Conservation (phyloP, 2,888 invertebrate genomes). For the Leucophenga maculata region DNA sequence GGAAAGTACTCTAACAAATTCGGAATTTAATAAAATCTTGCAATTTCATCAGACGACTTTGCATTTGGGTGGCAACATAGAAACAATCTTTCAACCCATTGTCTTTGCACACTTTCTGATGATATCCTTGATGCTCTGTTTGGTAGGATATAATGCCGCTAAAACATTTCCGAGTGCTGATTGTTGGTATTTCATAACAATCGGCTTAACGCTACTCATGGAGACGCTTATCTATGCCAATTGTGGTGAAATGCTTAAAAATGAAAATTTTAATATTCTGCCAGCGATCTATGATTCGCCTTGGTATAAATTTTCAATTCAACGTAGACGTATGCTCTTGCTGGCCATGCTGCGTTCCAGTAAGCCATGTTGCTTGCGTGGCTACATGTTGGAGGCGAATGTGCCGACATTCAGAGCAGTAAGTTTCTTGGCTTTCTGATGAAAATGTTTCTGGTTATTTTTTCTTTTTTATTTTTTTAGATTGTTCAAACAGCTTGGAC, state of each 20-base stretch:
- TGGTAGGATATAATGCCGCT: not conserved
- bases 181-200: not conserved
- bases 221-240: conserved; percentile 3
- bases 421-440: not conserved
- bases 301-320: not conserved
- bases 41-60: not conserved
- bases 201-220: not conserved
- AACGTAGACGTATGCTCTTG: not conserved
- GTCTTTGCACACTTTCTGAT: not conserved
- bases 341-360: not conserved
- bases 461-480: not conserved
- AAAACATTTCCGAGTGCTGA: not conserved
- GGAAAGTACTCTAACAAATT: not conserved
- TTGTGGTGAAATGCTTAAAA: conserved; percentile 3
- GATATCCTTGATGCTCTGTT: conserved; percentile 1
- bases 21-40: not conserved
- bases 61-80: not conserved
- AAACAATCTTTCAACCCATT: not conserved
- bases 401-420: conserved; percentile 7
- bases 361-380: not conserved
- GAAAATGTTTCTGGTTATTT: not conserved
- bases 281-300: not conserved
- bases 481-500: not conserved
- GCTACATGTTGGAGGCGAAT: conserved; percentile 9
- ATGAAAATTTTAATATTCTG: not conserved